phyloP scores from a whole-genome alignment of 2,113 vertebrate species.

The Engraulis encrasicolus region DNA sequence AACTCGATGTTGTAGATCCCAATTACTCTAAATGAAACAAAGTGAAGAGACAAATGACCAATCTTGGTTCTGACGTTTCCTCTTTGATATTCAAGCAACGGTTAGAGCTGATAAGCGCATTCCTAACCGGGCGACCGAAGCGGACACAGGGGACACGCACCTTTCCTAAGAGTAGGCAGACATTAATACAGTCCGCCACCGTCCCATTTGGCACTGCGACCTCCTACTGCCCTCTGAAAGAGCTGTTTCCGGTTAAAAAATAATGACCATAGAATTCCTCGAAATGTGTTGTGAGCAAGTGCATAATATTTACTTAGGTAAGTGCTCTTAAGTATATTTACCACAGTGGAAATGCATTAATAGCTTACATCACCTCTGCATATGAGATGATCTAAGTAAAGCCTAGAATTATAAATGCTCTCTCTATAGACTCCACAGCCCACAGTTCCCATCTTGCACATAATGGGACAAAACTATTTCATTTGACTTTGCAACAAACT shows the following conservation, averaged over 20 bases:
- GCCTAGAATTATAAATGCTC: too few relatives aligned
- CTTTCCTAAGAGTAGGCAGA: conserved; percentile 69
- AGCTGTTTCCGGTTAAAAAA: conserved; percentile 60
- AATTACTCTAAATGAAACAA: conserved; percentile 33
- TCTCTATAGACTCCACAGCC: too few relatives aligned
- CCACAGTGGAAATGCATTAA: too few relatives aligned
- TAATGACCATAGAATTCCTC: not conserved
- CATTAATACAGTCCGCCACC: conserved; percentile 71
- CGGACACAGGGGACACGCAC: conserved; percentile 82
- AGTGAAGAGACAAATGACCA: conserved; percentile 42
- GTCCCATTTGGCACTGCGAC: conserved; percentile 76
- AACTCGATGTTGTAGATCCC: conserved; percentile 51
- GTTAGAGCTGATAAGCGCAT: conserved; percentile 57
- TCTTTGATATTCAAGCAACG: conserved; percentile 46
- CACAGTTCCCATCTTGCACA: too few relatives aligned
- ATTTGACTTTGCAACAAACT: not conserved
- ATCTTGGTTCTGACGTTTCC: conserved; percentile 45
- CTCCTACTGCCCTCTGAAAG: conserved; percentile 67
- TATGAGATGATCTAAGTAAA: too few relatives aligned
- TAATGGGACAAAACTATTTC: not conserved
- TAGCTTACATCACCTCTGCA: too few relatives aligned
- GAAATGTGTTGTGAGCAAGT: not conserved
- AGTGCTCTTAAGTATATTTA: too few relatives aligned
- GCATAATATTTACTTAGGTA: not conserved
- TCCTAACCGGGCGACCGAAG: conserved; percentile 73